These are phyloP conservation scores for Eretmochelys imbricata DNA, from an alignment of 2,113 vertebrate genomes.

Conservation along the genomic window DNA sequence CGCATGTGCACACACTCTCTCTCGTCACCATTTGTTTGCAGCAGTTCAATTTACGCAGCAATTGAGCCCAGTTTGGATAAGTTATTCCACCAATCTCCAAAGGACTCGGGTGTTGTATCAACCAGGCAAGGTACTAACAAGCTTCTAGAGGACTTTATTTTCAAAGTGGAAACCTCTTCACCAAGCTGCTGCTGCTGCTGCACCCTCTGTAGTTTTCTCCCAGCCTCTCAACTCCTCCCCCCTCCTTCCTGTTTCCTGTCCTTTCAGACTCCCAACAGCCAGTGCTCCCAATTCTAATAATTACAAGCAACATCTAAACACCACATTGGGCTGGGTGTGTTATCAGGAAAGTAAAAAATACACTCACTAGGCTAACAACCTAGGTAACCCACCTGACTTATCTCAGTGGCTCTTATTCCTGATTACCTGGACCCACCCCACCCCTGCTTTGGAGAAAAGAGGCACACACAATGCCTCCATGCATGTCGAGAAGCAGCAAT, in stretches of 20 bases:
- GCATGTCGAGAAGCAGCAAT: not conserved
- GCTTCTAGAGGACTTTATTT: no score
- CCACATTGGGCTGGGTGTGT: not conserved
- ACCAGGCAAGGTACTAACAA: no score
- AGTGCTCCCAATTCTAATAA: no score
- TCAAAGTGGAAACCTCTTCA: no score
- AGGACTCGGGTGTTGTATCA: not conserved
- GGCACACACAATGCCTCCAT: not conserved
- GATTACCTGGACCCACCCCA: not conserved
- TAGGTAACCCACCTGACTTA: not conserved
- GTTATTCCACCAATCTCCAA: not conserved
- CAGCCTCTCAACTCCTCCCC: no score
- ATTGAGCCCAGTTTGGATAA: not conserved
- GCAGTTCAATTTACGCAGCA: not conserved
- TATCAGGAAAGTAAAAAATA: not conserved
- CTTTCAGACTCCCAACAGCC: no score
- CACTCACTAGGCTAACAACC: not conserved
- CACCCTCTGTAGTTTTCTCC: no score
- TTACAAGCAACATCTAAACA: no score
- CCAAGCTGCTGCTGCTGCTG: no score
- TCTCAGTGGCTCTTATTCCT: not conserved
- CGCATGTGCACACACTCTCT: rapidly evolving
- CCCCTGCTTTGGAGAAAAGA: rapidly evolving
- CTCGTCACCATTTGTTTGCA: not conserved
- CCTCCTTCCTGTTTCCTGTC: no score